Conservation (phyloP, 2,113 vertebrate species). For the Amazona vittata region DNA sequence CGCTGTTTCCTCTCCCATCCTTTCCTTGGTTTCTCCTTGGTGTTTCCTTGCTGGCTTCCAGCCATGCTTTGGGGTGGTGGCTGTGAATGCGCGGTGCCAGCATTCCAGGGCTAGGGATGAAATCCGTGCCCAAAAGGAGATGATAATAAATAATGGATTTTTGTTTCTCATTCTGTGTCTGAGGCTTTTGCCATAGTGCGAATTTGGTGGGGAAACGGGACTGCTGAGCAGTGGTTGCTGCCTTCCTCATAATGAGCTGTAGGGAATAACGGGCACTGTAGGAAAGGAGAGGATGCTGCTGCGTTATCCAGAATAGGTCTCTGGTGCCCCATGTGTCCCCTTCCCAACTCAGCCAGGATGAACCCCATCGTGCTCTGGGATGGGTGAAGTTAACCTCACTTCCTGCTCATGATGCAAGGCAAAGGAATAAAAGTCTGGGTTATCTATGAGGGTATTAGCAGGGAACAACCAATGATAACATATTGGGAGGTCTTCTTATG, state of each 20-base stretch:
- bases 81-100: accelerated
- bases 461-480: accelerated
- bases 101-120: neutral
- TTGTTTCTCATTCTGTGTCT: accelerated
- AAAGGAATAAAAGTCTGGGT: neutral
- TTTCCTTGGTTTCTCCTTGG: accelerated
- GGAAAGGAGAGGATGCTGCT: neutral
- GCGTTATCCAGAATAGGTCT: neutral
- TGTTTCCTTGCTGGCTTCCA: neutral
- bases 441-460: accelerated
- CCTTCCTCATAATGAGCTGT: accelerated
- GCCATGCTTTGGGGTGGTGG: neutral
- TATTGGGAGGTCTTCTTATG: neutral
- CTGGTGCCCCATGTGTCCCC: accelerated
- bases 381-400: accelerated
- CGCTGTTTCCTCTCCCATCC: accelerated
- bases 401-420: accelerated
- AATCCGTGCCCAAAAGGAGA: neutral
- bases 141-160: accelerated
- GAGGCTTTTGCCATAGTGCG: neutral
- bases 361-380: accelerated
- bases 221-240: neutral
- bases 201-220: neutral
- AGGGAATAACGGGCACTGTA: accelerated
- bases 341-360: neutral